These are phyloP conservation scores for Malurus alboscapulatus DNA, from an alignment of 2,113 vertebrate genomes.

Conservation along the genomic window DNA sequence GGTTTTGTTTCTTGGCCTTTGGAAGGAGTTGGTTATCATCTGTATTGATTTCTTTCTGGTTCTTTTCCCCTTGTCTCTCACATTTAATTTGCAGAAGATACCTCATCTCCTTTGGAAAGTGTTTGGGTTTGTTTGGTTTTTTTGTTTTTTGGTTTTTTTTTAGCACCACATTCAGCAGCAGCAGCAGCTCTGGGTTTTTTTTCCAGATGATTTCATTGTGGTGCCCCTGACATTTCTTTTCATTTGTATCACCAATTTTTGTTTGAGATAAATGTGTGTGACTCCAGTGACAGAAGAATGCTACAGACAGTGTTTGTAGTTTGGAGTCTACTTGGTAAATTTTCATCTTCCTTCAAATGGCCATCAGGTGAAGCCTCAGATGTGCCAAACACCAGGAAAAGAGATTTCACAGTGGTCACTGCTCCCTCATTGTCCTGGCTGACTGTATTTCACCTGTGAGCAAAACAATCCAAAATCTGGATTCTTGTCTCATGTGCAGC, in stretches of 20 bases:
- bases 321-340: neutral
- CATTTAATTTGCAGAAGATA: neutral
- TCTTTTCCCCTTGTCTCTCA: neutral
- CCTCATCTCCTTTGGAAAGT: neutral
- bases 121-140: too few relatives aligned
- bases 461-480: neutral
- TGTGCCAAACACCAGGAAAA: neutral
- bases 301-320: neutral
- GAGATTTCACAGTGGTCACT: neutral
- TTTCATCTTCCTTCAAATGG: neutral
- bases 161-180: neutral
- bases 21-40: neutral
- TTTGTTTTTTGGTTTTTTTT: neutral
- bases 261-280: neutral
- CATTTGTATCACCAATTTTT: neutral
- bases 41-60: neutral
- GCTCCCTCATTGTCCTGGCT: neutral
- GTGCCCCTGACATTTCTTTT: neutral
- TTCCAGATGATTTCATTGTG: neutral
- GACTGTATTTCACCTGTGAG: neutral
- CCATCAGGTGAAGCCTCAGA: neutral
- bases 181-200: neutral
- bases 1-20: neutral
- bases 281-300: neutral
- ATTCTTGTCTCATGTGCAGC: neutral